Evolutionary conservation across 2,888 invertebrate genomes (phyloP), one percentile per base, ranked within the genome.

Genomic region (Plebejus argus): DNA sequence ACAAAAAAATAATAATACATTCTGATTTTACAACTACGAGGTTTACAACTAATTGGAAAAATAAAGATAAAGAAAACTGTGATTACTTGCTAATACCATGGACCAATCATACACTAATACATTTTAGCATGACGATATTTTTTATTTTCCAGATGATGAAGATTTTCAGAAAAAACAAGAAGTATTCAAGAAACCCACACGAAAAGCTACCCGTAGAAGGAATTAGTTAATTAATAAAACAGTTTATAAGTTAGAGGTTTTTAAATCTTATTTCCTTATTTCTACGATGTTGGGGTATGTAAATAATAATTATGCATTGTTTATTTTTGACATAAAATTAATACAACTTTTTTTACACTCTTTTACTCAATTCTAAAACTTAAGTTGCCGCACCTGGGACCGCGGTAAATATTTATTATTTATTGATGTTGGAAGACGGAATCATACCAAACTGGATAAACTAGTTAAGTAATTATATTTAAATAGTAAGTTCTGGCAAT

Each of bases 101-200:
- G n/a, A n/a, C n/a, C n/a, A n/a, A n/a, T n/a, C n/a, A n/a, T n/a
- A n/a, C n/a, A n/a, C n/a, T n/a, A n/a, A n/a, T n/a, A n/a, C n/a
- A n/a, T n/a, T n/a, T 53, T 12, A 53, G 53, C 53, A 53, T 45
- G 45, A 10, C 53, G 18, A 18, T 53, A 53, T 71, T 18, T 76
- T 56, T 77, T 49, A 82, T 78, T 74, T 88, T 88, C 74, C 84
- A 94, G 94, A 92, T 77, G 90, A 91, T 77, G 94, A 94, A 74
- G 92, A 91, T 39, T 85, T 87, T 76, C 87, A 89, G 79, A 86
- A 88, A 79, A 89, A 90, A 78, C 86, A 87, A 18, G 91, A 92
- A 70, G 89, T 93, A 5, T 94, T 94, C 81, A 94, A 94, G 83
- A 94, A 94, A 84, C 94, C 88, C 0, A 85, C 86, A 33, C 88